Evolutionary conservation across 2,113 vertebrate genomes (phyloP), one percentile per base, ranked within the genome.

Genomic region (Carettochelys insculpta): DNA sequence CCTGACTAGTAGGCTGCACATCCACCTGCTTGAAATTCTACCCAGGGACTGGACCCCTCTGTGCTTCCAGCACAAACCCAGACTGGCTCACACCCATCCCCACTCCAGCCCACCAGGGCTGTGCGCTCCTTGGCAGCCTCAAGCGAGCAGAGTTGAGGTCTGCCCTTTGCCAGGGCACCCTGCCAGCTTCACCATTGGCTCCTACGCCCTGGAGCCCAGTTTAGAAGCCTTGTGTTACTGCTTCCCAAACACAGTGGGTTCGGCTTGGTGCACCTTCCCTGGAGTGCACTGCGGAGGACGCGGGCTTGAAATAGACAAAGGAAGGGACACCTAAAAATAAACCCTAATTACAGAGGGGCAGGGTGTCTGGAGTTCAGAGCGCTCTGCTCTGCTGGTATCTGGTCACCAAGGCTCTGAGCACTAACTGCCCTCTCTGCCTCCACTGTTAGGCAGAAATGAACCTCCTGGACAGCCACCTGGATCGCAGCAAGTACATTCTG

Each of bases 311-410:
- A 98, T 97, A 97, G 97, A 89, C 94, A 96, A 95, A 97, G 98
- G 98, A 98, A 97, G 97, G 97, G 95, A 94, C 89, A 78, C 93
- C 97, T 97, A 97, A 97, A 98, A 98, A 98, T 98, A 98, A 81
- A 94, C 51, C 80, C 4, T 98, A 98, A 98, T 98, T 98, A 98
- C 97, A 98, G 95, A 92, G 96, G 95, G 93, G 77, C 45, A 56
- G 84, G 84, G 91, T 93, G 92, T 86, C 81, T 54, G 93, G 94
- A 92, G 96, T 92, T 92, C 94, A 94, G 92, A 93, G 91, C 84
- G 50, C 81, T 76, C 48, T 78, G 92, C 94, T 95, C 79, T 88
- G 96, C 94, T 91, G 93, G 91, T 77, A 71, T 82, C 91, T 85
- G 88, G 81, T 73, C 89, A 90, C 84, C 41, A 47, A 81, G 68